Evolutionary conservation across 2,113 vertebrate genomes (phyloP).

Genomic region (Balaeniceps rex): DNA sequence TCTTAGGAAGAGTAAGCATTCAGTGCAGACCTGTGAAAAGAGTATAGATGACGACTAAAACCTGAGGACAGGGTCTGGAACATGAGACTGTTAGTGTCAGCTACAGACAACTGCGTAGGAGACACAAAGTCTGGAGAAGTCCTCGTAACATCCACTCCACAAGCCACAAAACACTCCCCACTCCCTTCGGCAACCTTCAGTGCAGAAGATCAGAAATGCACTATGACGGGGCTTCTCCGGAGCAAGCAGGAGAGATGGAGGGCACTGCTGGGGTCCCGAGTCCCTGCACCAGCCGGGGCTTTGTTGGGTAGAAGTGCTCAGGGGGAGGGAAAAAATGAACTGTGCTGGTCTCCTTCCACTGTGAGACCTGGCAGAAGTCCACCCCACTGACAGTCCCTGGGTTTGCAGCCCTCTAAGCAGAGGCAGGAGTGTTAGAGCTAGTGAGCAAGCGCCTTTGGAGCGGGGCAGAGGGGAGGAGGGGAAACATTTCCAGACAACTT

Average conservation of each 20-base stretch:
- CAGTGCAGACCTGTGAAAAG: neutral
- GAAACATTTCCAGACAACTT: neutral
- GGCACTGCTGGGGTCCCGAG: fast-evolving
- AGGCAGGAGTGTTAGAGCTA: neutral
- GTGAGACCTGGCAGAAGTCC: neutral
- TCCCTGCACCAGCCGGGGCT: neutral
- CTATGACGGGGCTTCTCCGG: neutral
- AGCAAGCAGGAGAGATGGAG: neutral
- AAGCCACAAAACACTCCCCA: neutral
- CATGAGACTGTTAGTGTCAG: slow-evolving; percentile 39
- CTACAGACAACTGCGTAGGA: slow-evolving; percentile 45
- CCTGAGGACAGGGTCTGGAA: slow-evolving; percentile 36
- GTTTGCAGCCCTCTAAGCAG: neutral
- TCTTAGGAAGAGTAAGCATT: neutral
- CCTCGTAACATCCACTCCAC: neutral
- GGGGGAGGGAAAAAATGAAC: neutral
- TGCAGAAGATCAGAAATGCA: neutral
- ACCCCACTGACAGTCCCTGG: neutral
- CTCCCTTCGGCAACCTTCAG: neutral
- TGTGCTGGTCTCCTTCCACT: neutral
- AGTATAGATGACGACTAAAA: slow-evolving; percentile 14
- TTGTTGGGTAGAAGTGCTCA: neutral
- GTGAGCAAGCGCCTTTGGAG: neutral
- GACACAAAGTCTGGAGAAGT: slow-evolving; percentile 39
- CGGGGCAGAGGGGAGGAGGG: fast-evolving